Percentiles rank a stretch among this genome's conserved stretches.
Conservation (phyloP, 2,888 invertebrate genomes). For the Atethmia centrago region DNA sequence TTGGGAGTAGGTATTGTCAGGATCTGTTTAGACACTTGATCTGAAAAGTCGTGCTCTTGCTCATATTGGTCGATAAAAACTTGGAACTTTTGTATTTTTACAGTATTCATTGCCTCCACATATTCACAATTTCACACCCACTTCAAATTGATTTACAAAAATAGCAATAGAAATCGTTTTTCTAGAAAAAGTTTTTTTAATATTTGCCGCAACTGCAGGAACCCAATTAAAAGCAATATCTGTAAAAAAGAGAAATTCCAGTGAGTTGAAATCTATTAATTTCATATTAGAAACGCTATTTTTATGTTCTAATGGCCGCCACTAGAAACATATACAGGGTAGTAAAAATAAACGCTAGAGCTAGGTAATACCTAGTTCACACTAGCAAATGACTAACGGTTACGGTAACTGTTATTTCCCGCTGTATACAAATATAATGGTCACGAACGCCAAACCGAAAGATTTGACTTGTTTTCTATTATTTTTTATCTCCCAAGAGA, state of each 20-base stretch:
- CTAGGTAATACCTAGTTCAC: slow-evolving; percentile 69
- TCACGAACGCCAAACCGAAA: slow-evolving; percentile 60
- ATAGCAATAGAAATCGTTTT: slow-evolving; percentile 20
- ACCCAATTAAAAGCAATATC: slow-evolving; percentile 41
- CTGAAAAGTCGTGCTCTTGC: not conserved
- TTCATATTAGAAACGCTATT: slow-evolving; percentile 49
- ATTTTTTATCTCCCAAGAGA: slow-evolving; percentile 59
- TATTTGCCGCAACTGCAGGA: slow-evolving; percentile 14
- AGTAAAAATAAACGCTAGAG: slow-evolving; percentile 64
- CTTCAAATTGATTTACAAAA: slow-evolving; percentile 22
- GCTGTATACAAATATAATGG: slow-evolving; percentile 68
- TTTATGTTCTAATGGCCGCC: slow-evolving; percentile 54
- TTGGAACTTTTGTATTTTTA: not conserved
- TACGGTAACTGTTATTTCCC: slow-evolving; percentile 64
- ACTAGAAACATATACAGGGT: slow-evolving; percentile 49
- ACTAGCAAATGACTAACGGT: slow-evolving; percentile 66
- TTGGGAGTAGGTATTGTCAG: not conserved
- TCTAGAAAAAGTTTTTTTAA: slow-evolving; percentile 24
- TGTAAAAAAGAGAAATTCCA: slow-evolving; percentile 59
- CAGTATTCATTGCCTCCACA: not conserved
- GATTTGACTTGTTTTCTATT: slow-evolving; percentile 66
- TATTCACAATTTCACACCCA: slow-evolving; percentile 15
- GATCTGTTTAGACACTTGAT: not conserved
- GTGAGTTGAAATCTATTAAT: slow-evolving; percentile 58
- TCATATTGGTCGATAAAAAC: not conserved